Conservation (phyloP, 64 coral and sea anemone genomes). For the Dendronephthya gigantea region DNA sequence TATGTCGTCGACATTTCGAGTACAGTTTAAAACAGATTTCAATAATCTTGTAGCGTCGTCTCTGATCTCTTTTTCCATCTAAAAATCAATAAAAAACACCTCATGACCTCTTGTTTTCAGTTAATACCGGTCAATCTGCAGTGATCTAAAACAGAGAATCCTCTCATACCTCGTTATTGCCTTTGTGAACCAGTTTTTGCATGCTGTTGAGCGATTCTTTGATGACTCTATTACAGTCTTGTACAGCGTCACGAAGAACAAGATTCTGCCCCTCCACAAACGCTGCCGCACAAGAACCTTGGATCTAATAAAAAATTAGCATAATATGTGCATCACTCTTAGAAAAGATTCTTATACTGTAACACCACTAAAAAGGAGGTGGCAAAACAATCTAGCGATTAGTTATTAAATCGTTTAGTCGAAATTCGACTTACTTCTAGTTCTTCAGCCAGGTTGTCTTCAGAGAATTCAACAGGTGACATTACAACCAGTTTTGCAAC, state of each 20-base stretch:
- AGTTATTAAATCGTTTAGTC: neutral
- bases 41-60: neutral
- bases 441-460: neutral
- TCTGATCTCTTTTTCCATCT: neutral
- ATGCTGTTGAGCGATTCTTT: neutral
- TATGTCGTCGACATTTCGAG: neutral
- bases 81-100: neutral
- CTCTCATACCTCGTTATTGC: neutral
- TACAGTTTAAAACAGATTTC: conserved; percentile 6
- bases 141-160: neutral
- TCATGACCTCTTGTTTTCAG: neutral
- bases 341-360: no score
- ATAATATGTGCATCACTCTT: no score
- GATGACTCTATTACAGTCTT: neutral
- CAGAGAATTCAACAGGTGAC: neutral
- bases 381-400: neutral
- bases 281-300: neutral
- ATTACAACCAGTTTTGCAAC: neutral
- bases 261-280: conserved; percentile 5
- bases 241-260: neutral
- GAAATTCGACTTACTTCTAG: neutral
- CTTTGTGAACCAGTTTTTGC: neutral
- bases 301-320: neutral
- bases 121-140: neutral
- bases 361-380: no score